A percentile compares a stretch with the other conserved stretches of the same genome.
phyloP scores from a whole-genome alignment of 2,113 vertebrate genomes.

The Brachirus orientalis region DNA sequence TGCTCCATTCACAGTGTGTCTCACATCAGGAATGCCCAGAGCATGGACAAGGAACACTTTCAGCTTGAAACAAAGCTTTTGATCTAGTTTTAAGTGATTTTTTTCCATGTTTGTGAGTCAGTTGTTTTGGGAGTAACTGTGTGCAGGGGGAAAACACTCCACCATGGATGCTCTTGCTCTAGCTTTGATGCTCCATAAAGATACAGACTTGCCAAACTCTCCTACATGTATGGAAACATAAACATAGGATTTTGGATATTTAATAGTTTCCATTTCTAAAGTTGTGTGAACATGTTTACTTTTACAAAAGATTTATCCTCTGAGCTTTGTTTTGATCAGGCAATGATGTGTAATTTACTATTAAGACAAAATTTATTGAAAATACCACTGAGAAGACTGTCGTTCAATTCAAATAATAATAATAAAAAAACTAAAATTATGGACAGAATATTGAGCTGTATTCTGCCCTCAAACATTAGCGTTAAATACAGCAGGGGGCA shows the following conservation, averaged over 20 bases:
- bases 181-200: slow-evolving; percentile 16
- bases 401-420: no score
- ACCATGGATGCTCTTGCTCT: background rate
- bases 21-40: background rate
- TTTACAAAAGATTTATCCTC: background rate
- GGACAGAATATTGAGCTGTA: no score
- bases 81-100: slow-evolving; percentile 15
- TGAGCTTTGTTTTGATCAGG: no score
- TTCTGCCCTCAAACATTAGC: no score
- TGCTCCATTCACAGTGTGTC: slow-evolving; percentile 22
- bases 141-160: slow-evolving; percentile 17
- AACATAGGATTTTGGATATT: slow-evolving; percentile 13
- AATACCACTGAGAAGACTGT: no score
- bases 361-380: background rate
- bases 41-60: background rate
- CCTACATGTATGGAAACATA: slow-evolving; percentile 30
- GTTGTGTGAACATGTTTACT: slow-evolving; percentile 15
- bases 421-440: no score
- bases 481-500: slow-evolving; percentile 33
- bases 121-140: slow-evolving; percentile 17
- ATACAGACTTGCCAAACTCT: background rate
- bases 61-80: slow-evolving; percentile 4
- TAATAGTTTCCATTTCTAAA: background rate
- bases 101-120: background rate
- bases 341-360: no score